These are phyloP conservation scores for Arctocebus calabarensis DNA, from an alignment of 2,797 vertebrate genomes.

Conservation along the genomic window DNA sequence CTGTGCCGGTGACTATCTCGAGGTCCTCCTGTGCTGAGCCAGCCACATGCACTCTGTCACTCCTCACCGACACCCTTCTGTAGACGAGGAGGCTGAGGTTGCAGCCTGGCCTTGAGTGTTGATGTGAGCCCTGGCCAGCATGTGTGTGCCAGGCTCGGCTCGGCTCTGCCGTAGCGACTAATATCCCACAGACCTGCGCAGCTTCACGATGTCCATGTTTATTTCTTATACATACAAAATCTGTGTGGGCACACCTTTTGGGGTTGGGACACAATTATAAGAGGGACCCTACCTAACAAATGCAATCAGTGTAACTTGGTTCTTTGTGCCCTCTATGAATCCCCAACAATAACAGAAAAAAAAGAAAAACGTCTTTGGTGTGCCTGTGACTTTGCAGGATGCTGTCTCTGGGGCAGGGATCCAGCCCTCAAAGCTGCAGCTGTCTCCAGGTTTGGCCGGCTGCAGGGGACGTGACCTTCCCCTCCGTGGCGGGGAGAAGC, in stretches of 20 bases:
- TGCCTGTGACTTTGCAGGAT: background rate
- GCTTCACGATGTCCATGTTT: background rate
- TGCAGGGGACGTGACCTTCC: background rate
- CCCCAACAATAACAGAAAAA: too few relatives aligned
- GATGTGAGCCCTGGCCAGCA: background rate
- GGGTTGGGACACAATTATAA: too few relatives aligned
- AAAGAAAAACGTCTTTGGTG: background rate
- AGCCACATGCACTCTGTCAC: rapidly evolving
- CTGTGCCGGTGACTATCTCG: background rate
- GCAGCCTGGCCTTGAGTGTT: rapidly evolving
- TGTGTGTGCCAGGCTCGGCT: background rate
- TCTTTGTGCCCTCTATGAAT: too few relatives aligned
- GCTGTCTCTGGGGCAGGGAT: background rate
- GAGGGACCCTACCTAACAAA: too few relatives aligned
- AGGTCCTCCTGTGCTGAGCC: background rate
- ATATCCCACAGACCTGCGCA: too few relatives aligned
- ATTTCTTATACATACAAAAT: background rate
- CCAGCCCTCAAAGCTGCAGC: background rate
- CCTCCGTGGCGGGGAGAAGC: too few relatives aligned
- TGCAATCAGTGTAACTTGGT: too few relatives aligned
- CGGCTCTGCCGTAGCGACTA: background rate
- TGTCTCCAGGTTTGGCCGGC: background rate
- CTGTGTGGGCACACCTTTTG: too few relatives aligned
- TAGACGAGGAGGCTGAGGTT: background rate
- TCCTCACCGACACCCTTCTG: background rate